Percentiles rank a stretch among this genome's conserved stretches.
Conservation (phyloP, 2,113 vertebrate species). For the Tapirus terrestris region DNA sequence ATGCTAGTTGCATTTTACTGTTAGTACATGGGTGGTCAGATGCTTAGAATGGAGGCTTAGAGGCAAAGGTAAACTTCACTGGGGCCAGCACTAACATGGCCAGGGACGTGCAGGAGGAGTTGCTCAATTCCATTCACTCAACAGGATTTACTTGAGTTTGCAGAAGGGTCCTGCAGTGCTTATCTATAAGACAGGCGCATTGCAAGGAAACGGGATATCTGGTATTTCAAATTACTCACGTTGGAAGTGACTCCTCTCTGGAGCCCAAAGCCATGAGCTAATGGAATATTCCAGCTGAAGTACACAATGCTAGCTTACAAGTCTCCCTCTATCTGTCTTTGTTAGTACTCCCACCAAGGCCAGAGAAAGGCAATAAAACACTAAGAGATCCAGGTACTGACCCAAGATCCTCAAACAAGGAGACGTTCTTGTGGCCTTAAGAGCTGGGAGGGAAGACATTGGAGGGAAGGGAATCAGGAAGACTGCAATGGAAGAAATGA, state of each 20-base stretch:
- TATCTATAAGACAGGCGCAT: not conserved
- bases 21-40: not conserved
- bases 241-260: slow-evolving; percentile 36
- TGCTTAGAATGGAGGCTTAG: not conserved
- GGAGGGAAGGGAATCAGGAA: not conserved
- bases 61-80: not conserved
- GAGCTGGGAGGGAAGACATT: not conserved
- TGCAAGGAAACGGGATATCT: not conserved
- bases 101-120: not conserved
- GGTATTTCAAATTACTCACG: not conserved
- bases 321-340: not conserved
- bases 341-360: not conserved
- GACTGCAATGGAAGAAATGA: not conserved
- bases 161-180: not conserved
- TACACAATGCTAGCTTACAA: not conserved
- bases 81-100: not conserved
- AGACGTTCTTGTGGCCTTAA: not conserved
- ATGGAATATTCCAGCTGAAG: slow-evolving; percentile 8
- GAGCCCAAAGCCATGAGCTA: not conserved
- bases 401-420: not conserved
- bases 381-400: not conserved
- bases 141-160: not conserved
- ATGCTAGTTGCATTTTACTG: not conserved
- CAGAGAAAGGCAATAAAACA: not conserved
- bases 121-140: not conserved